phyloP scores from a whole-genome alignment of 2,888 invertebrate genomes.

The Drosophila meridiana region DNA sequence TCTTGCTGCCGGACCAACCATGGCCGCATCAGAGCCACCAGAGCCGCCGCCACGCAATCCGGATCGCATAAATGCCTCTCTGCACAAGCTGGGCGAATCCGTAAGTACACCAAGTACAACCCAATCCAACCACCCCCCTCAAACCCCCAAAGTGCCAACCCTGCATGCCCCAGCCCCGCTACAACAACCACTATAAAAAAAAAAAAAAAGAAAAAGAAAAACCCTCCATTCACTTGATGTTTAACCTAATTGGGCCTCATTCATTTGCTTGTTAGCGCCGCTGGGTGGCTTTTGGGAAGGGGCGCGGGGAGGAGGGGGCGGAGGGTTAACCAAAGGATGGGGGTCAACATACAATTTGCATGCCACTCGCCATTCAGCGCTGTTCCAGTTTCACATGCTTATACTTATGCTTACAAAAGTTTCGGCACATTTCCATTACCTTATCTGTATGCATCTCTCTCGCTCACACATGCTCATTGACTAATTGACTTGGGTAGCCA shows the following conservation, averaged over 20 bases:
- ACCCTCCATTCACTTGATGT: constrained; percentile 69
- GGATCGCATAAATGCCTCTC: constrained; percentile 85
- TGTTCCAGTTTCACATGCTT: constrained; percentile 61
- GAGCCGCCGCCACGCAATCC: constrained; percentile 85
- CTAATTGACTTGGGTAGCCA: constrained; percentile 39
- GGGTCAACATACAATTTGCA: constrained; percentile 63
- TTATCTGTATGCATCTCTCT: constrained; percentile 1
- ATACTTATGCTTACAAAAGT: constrained; percentile 32
- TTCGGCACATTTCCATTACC: constrained; percentile 50
- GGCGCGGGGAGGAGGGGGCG: not conserved
- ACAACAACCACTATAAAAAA: constrained; percentile 20
- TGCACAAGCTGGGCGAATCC: constrained; percentile 85
- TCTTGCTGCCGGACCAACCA: constrained; percentile 84
- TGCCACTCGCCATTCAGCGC: constrained; percentile 60
- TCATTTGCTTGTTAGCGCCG: constrained; percentile 70
- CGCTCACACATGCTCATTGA: constrained; percentile 42
- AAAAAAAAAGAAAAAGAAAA: constrained; percentile 30
- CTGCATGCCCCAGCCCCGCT: constrained; percentile 36
- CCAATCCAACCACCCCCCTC: constrained; percentile 10
- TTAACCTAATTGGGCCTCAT: constrained; percentile 78
- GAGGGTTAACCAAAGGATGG: constrained; percentile 11
- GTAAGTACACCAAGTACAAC: constrained; percentile 81
- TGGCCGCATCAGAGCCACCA: constrained; percentile 85
- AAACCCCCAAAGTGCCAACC: constrained; percentile 25
- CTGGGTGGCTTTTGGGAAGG: constrained; percentile 14